phyloP scores from a whole-genome alignment of 2,113 vertebrate species.

The Camelus bactrianus region DNA sequence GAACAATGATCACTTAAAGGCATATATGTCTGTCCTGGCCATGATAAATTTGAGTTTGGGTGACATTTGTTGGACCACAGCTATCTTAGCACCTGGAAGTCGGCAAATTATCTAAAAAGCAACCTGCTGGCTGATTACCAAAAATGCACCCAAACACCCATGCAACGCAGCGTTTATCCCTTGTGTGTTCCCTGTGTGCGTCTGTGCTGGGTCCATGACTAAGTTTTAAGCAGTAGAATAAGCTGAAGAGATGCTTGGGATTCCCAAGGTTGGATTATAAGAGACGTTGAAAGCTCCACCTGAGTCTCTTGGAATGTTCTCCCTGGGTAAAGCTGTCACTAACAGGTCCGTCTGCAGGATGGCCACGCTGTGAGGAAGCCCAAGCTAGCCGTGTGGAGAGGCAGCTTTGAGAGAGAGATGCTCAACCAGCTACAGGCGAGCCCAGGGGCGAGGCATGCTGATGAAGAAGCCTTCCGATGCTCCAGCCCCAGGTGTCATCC shows the following conservation, averaged over 20 bases:
- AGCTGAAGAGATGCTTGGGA: background rate
- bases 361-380: background rate
- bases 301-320: background rate
- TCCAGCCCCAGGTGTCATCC: background rate
- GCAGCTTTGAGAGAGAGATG: background rate
- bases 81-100: background rate
- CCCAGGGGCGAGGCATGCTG: background rate
- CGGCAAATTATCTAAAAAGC: background rate
- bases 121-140: background rate
- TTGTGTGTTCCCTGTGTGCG: background rate
- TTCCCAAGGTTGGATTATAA: background rate
- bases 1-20: background rate
- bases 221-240: background rate
- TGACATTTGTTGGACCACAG: background rate
- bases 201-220: background rate
- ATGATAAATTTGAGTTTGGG: background rate
- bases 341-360: background rate
- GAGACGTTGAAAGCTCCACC: background rate
- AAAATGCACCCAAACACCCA: background rate
- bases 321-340: background rate
- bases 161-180: background rate
- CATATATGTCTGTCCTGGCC: background rate
- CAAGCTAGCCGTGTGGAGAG: background rate
- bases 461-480: background rate
- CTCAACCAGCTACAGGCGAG: background rate